Evolutionary conservation across 2,113 vertebrate genomes (phyloP).

Genomic region (Eidolon helvum): DNA sequence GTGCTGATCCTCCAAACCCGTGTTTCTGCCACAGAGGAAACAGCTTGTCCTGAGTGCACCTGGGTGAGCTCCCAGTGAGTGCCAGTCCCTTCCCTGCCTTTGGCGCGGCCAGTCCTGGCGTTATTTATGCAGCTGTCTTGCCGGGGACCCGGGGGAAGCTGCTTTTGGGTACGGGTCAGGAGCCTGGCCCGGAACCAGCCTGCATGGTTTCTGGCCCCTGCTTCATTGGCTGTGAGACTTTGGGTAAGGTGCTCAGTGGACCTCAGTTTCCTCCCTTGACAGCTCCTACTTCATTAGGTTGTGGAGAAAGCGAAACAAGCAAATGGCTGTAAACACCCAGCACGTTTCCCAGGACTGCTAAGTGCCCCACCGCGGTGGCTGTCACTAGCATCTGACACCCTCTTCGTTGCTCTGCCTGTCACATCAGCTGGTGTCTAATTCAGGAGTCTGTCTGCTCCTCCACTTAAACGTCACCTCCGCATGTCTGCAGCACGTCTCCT

Average conservation of each 20-base stretch:
- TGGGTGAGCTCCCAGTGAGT: neutral
- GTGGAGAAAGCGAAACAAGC: neutral
- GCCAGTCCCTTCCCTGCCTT: neutral
- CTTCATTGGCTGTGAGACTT: neutral
- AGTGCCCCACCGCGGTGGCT: neutral
- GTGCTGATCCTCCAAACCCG: neutral
- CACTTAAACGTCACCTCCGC: neutral
- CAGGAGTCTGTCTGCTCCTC: neutral
- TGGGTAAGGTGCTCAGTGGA: neutral
- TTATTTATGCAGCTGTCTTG: fast-evolving
- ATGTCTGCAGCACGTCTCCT: neutral
- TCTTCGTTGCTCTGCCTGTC: neutral
- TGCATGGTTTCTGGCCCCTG: too few species aligned
- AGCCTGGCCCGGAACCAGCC: neutral
- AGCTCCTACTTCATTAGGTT: neutral
- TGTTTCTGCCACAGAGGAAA: neutral
- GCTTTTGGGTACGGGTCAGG: neutral
- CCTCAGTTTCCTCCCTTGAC: neutral
- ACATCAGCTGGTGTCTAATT: neutral
- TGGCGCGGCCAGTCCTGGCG: neutral
- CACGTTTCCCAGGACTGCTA: fast-evolving
- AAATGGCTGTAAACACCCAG: neutral
- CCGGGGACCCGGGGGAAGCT: neutral
- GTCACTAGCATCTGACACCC: neutral
- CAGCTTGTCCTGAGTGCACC: neutral